phyloP scores from a whole-genome alignment of 2,113 vertebrate species.

The Jaculus jaculus region DNA sequence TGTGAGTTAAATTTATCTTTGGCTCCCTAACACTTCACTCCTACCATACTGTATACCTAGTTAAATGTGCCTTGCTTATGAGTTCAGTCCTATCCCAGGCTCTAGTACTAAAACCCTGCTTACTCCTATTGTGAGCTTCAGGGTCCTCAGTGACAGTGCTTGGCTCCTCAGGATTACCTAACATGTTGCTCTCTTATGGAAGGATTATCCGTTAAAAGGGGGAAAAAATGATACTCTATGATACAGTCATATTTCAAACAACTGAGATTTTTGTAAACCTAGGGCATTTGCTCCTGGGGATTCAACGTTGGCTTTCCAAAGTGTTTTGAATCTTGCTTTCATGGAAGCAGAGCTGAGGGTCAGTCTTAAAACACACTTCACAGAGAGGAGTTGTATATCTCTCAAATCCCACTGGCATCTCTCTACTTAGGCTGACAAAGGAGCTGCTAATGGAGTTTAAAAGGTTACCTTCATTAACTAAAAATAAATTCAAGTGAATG shows the following conservation, averaged over 20 bases:
- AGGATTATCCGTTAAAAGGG: neutral
- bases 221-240: neutral
- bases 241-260: conserved; percentile 35
- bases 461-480: conserved; percentile 77
- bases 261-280: neutral
- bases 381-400: conserved; percentile 46
- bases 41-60: neutral
- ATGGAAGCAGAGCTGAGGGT: conserved; percentile 30
- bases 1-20: conserved; percentile 18
- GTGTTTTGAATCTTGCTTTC: conserved; percentile 40
- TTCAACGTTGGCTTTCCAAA: conserved; percentile 6
- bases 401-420: conserved; percentile 60
- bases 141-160: neutral
- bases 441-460: conserved; percentile 78
- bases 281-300: neutral
- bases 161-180: neutral
- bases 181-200: neutral
- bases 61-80: neutral
- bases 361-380: conserved; percentile 59
- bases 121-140: neutral
- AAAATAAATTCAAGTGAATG: conserved; percentile 72
- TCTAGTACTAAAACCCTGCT: neutral
- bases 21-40: neutral
- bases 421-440: conserved; percentile 59
- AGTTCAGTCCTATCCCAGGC: neutral